phyloP scores from a whole-genome alignment of 1,140 invertebrate genomes.

The Lepidurus couesii region DNA sequence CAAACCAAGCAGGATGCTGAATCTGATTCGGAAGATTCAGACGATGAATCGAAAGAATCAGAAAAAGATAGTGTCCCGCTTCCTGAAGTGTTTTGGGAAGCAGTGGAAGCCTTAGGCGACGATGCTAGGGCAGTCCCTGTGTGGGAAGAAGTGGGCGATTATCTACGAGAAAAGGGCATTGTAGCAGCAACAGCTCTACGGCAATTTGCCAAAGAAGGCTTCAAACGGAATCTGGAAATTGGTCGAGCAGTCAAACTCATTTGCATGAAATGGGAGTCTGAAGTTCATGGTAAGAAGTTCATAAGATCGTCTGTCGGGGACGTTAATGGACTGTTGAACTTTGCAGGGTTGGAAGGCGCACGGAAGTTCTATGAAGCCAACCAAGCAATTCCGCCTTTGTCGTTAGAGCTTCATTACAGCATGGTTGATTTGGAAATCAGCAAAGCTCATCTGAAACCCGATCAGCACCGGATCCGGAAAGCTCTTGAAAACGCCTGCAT shows the following conservation, averaged over 20 bases:
- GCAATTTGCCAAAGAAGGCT: conserved; percentile 46
- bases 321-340: conserved; percentile 26
- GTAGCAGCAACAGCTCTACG: conserved; percentile 41
- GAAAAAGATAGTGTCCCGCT: conserved; percentile 33
- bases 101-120: conserved; percentile 43
- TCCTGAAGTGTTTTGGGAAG: conserved; percentile 42
- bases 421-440: conserved; percentile 50
- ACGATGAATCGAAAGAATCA: conserved; percentile 36
- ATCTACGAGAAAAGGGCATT: not conserved
- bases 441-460: not conserved
- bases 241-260: conserved; percentile 43
- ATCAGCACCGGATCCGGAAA: conserved; percentile 40
- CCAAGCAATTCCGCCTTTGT: conserved; percentile 45
- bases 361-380: conserved; percentile 46
- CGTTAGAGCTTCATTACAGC: conserved; percentile 49
- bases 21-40: conserved; percentile 29
- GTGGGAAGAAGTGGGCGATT: conserved; percentile 48
- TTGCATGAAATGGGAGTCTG: conserved; percentile 18
- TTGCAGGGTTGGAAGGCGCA: conserved; percentile 45
- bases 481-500: conserved; percentile 47
- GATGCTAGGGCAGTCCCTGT: conserved; percentile 44
- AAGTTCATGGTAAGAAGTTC: conserved; percentile 19
- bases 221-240: conserved; percentile 42
- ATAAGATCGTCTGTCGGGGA: not conserved
- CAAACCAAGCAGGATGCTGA: not conserved